Base-by-base conservation (phyloP, 2,888 invertebrate genomes). In the Tetragonula carbonaria region DNA sequence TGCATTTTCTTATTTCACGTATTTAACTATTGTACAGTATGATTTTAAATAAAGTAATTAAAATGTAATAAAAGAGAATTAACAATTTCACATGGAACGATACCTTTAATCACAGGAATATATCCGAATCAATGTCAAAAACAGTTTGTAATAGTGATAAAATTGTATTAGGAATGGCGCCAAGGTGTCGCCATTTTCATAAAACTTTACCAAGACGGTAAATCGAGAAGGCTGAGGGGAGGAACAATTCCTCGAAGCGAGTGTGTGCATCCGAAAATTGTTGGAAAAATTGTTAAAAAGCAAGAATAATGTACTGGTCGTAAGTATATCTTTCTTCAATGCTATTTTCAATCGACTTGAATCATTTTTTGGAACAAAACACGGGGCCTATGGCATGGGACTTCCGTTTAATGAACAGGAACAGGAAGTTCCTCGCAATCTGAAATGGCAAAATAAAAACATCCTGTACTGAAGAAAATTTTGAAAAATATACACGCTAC, bases 321-420 rank as follows among this genome's bases (percentile, higher is more conserved):
- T 94, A 92, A 94, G 94, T 94, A 93, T 82, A 88, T 71, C 76
- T 83, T 55, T 73, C 72, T 66, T 74, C 77, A 80, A 65, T 83
- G 81, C 85, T 82, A 82, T 88, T 90, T 80, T 82, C 85, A 80
- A 80, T 80, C 68, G 86, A 62, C 86, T 85, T 85, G 80, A 82
- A 82, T 88, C 80, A 86, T 88, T 90, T 89, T 90, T 88, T 86
- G 83, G 82, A 85, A 87, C 86, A 89, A 90, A 90, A 89, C 91
- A 90, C 92, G 90, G 92, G 91, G 93, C 93, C 93, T 94, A 93
- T 93, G 93, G 93, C 93, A 93, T 92, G 93, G 93, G 92, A 94
- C 93, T 94, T 94, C 94, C 94, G 94, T 93, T 93, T 89, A 87
- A 92, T 91, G 91, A 91, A 94, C 94, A 94, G 94, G 94, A 94